phyloP scores from a whole-genome alignment of 2,113 vertebrate species.

The Tiliqua scincoides region DNA sequence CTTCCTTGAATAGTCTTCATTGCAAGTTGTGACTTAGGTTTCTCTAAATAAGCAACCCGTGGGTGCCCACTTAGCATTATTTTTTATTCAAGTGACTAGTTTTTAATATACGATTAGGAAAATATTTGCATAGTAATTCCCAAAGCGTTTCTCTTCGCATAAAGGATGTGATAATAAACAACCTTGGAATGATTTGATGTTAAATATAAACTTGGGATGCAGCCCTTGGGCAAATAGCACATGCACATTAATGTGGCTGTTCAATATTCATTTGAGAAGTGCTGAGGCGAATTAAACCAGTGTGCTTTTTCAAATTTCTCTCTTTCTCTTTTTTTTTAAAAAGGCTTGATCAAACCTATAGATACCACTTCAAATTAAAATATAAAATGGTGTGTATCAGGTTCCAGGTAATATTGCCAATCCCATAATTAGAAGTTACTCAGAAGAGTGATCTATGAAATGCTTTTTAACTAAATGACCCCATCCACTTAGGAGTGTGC shows the following conservation, averaged over 20 bases:
- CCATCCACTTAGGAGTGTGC: neutral
- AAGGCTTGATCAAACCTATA: conserved; percentile 11
- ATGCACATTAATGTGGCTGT: conserved; percentile 41
- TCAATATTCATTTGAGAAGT: conserved; percentile 66
- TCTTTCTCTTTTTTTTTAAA: neutral
- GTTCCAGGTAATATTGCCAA: neutral
- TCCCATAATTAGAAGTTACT: neutral
- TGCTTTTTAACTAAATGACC: neutral
- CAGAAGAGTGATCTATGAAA: neutral
- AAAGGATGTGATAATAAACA: conserved; percentile 69
- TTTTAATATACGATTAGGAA: conserved; percentile 69
- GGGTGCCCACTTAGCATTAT: conserved; percentile 27
- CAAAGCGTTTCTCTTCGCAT: conserved; percentile 61
- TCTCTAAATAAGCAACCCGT: neutral
- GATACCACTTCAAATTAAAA: neutral
- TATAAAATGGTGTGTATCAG: neutral
- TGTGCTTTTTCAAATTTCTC: neutral
- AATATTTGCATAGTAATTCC: conserved; percentile 72
- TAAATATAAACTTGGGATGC: conserved; percentile 68
- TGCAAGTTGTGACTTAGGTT: neutral
- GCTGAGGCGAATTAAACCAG: conserved; percentile 35
- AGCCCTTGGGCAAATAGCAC: conserved; percentile 61
- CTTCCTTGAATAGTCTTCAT: neutral
- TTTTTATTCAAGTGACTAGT: conserved; percentile 63
- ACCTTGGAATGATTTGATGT: conserved; percentile 67